phyloP scores from a whole-genome alignment of 2,888 invertebrate genomes.

The Omphaloscelis lunosa region DNA sequence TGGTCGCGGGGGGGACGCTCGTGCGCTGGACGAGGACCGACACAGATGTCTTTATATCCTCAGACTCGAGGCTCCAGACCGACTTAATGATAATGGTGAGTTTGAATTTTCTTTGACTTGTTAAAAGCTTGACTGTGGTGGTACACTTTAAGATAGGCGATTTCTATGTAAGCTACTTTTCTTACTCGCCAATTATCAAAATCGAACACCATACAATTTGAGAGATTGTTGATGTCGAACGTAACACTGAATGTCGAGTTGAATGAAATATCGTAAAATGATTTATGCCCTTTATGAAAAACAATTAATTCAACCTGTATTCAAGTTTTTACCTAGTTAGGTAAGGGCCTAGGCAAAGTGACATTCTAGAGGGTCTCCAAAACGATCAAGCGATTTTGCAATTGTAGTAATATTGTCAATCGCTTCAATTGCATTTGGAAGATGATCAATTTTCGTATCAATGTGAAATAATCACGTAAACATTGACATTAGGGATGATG shows the following conservation, averaged over 20 bases:
- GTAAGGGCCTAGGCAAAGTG: not conserved
- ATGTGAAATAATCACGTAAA: too few relatives aligned
- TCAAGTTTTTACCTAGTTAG: not conserved
- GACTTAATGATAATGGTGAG: constrained; percentile 88
- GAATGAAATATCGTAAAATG: not conserved
- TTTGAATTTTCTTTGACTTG: constrained; percentile 35
- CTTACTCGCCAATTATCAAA: too few relatives aligned
- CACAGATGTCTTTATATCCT: constrained; percentile 80
- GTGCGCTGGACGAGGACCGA: constrained; percentile 83
- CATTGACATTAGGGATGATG: too few relatives aligned
- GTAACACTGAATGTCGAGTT: not conserved
- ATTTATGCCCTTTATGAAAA: not conserved
- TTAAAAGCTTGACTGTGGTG: constrained; percentile 19
- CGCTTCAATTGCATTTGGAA: too few relatives aligned
- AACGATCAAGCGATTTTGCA: too few relatives aligned
- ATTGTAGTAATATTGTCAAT: too few relatives aligned
- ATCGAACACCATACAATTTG: not conserved
- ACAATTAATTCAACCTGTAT: not conserved
- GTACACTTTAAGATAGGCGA: constrained; percentile 11
- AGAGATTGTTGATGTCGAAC: not conserved
- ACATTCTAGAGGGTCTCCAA: too few relatives aligned
- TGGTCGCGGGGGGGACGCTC: constrained; percentile 82
- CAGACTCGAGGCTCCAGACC: constrained; percentile 81
- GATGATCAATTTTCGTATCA: too few relatives aligned
- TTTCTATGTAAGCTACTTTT: not conserved